A percentile compares a stretch with the other conserved stretches of the same genome.
Evolutionary conservation across 2,888 invertebrate species (phyloP).

Genomic region (Ptilodon capucinus): DNA sequence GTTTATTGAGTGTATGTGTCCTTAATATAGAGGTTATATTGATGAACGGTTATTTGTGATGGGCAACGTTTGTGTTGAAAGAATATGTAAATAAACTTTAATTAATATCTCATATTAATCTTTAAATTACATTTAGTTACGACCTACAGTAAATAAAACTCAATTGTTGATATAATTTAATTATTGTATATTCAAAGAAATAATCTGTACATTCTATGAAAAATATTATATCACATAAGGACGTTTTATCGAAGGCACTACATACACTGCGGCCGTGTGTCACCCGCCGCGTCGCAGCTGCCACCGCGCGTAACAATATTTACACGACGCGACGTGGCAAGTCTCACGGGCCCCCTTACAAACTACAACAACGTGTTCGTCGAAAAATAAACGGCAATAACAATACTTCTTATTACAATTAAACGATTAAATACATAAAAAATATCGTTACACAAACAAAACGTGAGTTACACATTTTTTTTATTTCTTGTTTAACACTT

Average conservation of each 20-base stretch:
- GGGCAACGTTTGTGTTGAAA: no score
- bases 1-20: not conserved
- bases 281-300: constrained; percentile 15
- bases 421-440: constrained; percentile 70
- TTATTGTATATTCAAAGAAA: constrained; percentile 76
- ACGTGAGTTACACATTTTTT: constrained; percentile 41
- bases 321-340: constrained; percentile 12
- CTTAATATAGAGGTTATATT: not conserved
- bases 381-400: constrained; percentile 77
- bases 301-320: constrained; percentile 19
- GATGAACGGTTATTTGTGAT: not conserved
- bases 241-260: constrained; percentile 77
- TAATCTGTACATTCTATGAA: constrained; percentile 77
- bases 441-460: constrained; percentile 47
- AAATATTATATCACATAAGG: constrained; percentile 79
- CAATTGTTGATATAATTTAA: constrained; percentile 36
- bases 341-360: constrained; percentile 35
- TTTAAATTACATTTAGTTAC: no score
- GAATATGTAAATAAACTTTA: no score
- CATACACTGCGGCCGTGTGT: constrained; percentile 30
- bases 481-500: constrained; percentile 63
- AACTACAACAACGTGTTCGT: constrained; percentile 66
- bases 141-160: constrained; percentile 41
- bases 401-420: constrained; percentile 53
- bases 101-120: no score